Percentiles rank a stretch among this genome's conserved stretches.
phyloP scores from a whole-genome alignment of 2,888 invertebrate species.

The Amphipoea oculea region DNA sequence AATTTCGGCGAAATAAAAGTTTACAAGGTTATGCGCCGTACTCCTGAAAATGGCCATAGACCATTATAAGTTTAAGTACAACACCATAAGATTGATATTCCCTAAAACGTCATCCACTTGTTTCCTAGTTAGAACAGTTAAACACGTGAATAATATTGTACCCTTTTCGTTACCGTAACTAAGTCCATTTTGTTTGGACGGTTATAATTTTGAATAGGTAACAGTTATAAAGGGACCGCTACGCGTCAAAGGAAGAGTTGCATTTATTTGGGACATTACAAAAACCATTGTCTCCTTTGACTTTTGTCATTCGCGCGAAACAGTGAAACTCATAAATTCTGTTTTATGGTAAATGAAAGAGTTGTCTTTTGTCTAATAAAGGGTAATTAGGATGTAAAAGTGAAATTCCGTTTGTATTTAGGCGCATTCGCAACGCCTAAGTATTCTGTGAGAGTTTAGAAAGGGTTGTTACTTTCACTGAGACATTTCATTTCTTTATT shows the following conservation, averaged over 20 bases:
- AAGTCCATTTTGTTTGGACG: conserved; percentile 81
- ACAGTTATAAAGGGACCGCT: conserved; percentile 85
- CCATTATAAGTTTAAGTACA: conserved; percentile 1
- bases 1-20: conserved; percentile 76
- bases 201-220: conserved; percentile 75
- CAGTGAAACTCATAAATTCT: conserved; percentile 83
- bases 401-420: conserved; percentile 83
- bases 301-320: conserved; percentile 80
- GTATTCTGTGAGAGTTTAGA: conserved; percentile 68
- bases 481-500: conserved; percentile 62
- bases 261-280: conserved; percentile 83
- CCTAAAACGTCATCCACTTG: conserved; percentile 5
- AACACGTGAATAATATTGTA: conserved; percentile 76
- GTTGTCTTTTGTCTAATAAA: conserved; percentile 76
- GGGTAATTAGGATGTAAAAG: conserved; percentile 89
- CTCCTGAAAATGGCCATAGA: background rate
- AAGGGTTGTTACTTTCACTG: conserved; percentile 86
- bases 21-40: conserved; percentile 65
- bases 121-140: conserved; percentile 63
- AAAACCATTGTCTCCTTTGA: conserved; percentile 72
- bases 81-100: conserved; percentile 51
- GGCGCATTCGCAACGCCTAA: conserved; percentile 80
- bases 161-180: conserved; percentile 86
- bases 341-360: conserved; percentile 78
- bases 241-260: conserved; percentile 83